Percentiles rank a stretch among this genome's conserved stretches.
Evolutionary conservation across 2,797 vertebrate genomes (phyloP).

Genomic region (Nannoperca obscura): DNA sequence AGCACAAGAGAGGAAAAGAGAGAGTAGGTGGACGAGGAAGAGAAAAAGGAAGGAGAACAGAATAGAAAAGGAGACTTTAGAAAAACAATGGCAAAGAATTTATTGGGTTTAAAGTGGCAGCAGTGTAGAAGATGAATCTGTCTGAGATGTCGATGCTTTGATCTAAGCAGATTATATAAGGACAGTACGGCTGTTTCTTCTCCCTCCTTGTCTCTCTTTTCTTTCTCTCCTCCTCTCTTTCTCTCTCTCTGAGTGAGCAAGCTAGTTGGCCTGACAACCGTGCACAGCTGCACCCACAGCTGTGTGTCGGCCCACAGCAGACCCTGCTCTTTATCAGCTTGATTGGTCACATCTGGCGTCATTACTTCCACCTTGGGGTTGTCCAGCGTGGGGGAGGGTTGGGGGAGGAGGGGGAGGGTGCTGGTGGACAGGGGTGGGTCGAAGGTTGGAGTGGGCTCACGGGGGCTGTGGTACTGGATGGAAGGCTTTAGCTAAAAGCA

Average conservation of each 20-base stretch:
- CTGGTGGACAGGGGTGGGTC: conserved; percentile 6
- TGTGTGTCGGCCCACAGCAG: conserved; percentile 71
- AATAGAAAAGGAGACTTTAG: background rate
- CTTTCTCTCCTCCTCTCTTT: background rate
- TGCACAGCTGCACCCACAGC: conserved; percentile 84
- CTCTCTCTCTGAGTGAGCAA: conserved; percentile 18
- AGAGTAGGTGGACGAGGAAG: conserved; percentile 5
- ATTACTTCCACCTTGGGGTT: conserved; percentile 72
- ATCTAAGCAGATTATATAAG: conserved; percentile 51
- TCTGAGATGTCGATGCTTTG: conserved; percentile 50
- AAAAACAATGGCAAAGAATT: conserved; percentile 19
- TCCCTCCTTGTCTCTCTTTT: background rate
- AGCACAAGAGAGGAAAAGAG: conserved; percentile 17
- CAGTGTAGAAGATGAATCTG: conserved; percentile 45
- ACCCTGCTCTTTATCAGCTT: conserved; percentile 76
- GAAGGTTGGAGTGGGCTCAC: background rate
- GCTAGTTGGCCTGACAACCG: conserved; percentile 57
- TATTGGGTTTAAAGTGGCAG: conserved; percentile 40
- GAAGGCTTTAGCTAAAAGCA: conserved; percentile 61
- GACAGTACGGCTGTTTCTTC: conserved; percentile 30
- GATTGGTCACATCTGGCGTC: conserved; percentile 84
- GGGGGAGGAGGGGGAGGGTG: background rate
- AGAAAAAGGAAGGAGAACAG: background rate
- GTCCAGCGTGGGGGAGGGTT: conserved; percentile 40
- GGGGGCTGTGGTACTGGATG: conserved; percentile 42